phyloP scores from a whole-genome alignment of 2,797 vertebrate genomes.

The Neomorphus geoffroyi region DNA sequence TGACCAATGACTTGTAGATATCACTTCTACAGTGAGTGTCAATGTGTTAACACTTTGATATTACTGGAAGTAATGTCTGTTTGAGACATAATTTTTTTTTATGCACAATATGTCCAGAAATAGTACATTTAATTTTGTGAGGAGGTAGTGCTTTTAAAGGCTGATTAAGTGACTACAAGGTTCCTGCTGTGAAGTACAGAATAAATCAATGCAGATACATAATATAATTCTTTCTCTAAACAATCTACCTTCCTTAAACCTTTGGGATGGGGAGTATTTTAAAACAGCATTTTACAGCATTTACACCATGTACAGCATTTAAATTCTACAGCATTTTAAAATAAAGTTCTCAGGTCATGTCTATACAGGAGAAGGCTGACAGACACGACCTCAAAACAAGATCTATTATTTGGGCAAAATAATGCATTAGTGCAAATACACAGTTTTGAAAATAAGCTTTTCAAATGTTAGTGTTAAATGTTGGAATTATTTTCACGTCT shows the following conservation, averaged over 20 bases:
- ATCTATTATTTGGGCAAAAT: not conserved
- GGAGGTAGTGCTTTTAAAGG: not conserved
- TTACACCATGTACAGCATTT: not conserved
- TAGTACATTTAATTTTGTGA: not conserved
- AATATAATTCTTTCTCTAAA: not conserved
- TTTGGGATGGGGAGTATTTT: accelerated
- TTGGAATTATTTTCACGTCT: not conserved
- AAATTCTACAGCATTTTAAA: not conserved
- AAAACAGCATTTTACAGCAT: not conserved
- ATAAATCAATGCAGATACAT: not conserved
- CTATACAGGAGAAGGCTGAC: not conserved
- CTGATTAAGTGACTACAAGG: not conserved
- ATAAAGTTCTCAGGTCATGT: not conserved
- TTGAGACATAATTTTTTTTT: not conserved
- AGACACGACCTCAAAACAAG: not conserved
- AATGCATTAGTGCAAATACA: not conserved
- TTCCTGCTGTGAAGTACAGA: not conserved
- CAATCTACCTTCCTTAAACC: not conserved
- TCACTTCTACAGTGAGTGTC: not conserved
- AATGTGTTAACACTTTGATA: not conserved
- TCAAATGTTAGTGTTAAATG: not conserved
- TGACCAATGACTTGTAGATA: not conserved
- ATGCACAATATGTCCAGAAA: not conserved
- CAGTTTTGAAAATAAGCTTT: not conserved
- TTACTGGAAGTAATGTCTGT: not conserved